A percentile compares a stretch with the other conserved stretches of the same genome.
Conservation (phyloP, 2,888 invertebrate genomes). For the Aporophyla nigra region DNA sequence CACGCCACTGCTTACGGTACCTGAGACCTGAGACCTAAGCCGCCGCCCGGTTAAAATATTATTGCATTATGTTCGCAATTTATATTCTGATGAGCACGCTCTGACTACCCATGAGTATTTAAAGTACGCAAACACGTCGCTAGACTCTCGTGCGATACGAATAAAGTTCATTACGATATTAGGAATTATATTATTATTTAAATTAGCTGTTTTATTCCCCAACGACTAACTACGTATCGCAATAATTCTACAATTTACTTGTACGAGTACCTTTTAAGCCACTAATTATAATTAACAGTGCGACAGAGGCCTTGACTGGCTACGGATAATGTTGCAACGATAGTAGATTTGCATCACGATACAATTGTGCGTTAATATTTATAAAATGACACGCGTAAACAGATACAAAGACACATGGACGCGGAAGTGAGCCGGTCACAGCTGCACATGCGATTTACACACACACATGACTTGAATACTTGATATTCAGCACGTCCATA, state of each 20-base stretch:
- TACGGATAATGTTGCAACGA: constrained; percentile 37
- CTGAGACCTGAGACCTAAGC: constrained; percentile 77
- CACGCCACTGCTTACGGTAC: constrained; percentile 85
- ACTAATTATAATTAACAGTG: constrained; percentile 45
- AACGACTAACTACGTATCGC: constrained; percentile 17
- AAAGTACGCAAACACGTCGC: constrained; percentile 39
- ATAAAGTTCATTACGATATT: constrained; percentile 38
- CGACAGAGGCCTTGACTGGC: constrained; percentile 20
- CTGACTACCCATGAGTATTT: constrained; percentile 28
- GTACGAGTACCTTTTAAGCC: constrained; percentile 32
- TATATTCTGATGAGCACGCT: constrained; percentile 60
- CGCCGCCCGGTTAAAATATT: constrained; percentile 65
- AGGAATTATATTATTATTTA: constrained; percentile 49
- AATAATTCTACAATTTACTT: constrained; percentile 24
- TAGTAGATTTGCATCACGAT: constrained; percentile 11
- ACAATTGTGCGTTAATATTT: constrained; percentile 14
- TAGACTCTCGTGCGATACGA: constrained; percentile 28
- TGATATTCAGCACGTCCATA: constrained; percentile 71
- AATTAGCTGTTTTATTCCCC: constrained; percentile 32
- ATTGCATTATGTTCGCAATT: constrained; percentile 64
- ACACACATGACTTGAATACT: constrained; percentile 58
- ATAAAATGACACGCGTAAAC: constrained; percentile 38
- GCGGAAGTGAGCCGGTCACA: constrained; percentile 72
- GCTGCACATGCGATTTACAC: constrained; percentile 74
- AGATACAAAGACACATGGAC: constrained; percentile 66